A percentile compares a stretch with the other conserved stretches of the same genome.
Evolutionary conservation across 2,797 vertebrate species (phyloP).

Genomic region (Nannoperca australis): DNA sequence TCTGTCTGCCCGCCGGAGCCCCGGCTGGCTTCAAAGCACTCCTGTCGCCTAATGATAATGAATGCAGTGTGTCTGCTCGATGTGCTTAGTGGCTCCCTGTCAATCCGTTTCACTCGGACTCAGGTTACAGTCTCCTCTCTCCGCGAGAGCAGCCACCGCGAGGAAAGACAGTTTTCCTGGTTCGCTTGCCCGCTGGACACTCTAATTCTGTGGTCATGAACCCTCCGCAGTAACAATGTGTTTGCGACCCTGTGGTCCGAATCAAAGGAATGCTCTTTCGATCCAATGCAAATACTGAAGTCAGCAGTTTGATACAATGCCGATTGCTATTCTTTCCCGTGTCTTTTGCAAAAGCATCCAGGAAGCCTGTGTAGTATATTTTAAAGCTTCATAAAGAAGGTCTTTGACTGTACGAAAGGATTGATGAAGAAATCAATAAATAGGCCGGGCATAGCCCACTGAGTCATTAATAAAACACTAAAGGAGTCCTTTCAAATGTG

Average conservation of each 20-base stretch:
- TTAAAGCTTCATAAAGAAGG: slow-evolving; percentile 37
- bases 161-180: slow-evolving; percentile 33
- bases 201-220: slow-evolving; percentile 31
- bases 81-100: slow-evolving; percentile 68
- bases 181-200: slow-evolving; percentile 6
- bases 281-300: slow-evolving; percentile 52
- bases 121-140: slow-evolving; percentile 62
- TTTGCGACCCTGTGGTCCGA: slow-evolving; percentile 34
- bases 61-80: slow-evolving; percentile 72
- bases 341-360: slow-evolving; percentile 29
- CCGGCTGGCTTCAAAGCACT: slow-evolving; percentile 75
- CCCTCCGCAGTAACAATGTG: slow-evolving; percentile 34
- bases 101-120: slow-evolving; percentile 70
- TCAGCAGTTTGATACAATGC: slow-evolving; percentile 23
- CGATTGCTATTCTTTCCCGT: background rate
- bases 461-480: slow-evolving; percentile 83
- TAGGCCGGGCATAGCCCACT: slow-evolving; percentile 34
- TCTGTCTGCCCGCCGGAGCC: slow-evolving; percentile 53
- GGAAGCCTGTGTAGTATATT: slow-evolving; percentile 15
- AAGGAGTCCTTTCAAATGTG: slow-evolving; percentile 74
- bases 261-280: slow-evolving; percentile 47
- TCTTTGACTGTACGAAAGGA: slow-evolving; percentile 42
- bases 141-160: background rate
- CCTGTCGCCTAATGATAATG: slow-evolving; percentile 78
- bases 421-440: slow-evolving; percentile 67